These are phyloP conservation scores for Girardia tigrina DNA, from an alignment of 2,888 invertebrate species.

Conservation along the genomic window DNA sequence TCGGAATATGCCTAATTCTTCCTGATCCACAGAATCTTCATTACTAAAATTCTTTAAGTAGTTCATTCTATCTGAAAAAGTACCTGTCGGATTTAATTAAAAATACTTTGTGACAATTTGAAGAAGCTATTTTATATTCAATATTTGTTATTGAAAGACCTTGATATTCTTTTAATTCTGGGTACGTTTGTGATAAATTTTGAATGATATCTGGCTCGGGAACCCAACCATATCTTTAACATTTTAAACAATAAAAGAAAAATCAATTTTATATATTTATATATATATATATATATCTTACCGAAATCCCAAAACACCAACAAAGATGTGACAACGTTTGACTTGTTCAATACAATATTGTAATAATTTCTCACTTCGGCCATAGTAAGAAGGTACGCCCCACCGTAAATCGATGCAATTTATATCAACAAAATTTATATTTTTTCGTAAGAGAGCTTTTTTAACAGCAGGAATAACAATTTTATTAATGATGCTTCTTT, in stretches of 20 bases:
- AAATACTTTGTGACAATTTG: neutral
- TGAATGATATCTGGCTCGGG: neutral
- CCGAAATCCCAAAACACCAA: neutral
- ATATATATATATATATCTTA: no score
- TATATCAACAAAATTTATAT: neutral
- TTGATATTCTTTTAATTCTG: constrained; percentile 1
- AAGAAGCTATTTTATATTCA: neutral
- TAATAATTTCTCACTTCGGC: constrained; percentile 1
- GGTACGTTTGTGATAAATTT: neutral
- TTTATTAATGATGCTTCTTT: neutral
- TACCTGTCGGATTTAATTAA: neutral
- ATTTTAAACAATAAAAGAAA: no score
- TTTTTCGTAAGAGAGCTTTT: neutral
- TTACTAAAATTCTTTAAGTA: neutral
- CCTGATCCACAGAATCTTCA: no score
- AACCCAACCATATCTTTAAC: neutral
- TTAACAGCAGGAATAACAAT: neutral
- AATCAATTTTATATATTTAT: no score
- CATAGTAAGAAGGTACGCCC: neutral
- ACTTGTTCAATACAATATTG: constrained; percentile 23
- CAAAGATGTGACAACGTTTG: neutral
- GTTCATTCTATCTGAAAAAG: neutral
- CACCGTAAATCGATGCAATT: constrained; percentile 5
- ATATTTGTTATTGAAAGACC: neutral
- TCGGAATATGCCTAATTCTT: no score